A percentile compares a stretch with the other conserved stretches of the same genome.
Conservation (phyloP, 2,113 vertebrate species). For the Odontophorus gujanensis region DNA sequence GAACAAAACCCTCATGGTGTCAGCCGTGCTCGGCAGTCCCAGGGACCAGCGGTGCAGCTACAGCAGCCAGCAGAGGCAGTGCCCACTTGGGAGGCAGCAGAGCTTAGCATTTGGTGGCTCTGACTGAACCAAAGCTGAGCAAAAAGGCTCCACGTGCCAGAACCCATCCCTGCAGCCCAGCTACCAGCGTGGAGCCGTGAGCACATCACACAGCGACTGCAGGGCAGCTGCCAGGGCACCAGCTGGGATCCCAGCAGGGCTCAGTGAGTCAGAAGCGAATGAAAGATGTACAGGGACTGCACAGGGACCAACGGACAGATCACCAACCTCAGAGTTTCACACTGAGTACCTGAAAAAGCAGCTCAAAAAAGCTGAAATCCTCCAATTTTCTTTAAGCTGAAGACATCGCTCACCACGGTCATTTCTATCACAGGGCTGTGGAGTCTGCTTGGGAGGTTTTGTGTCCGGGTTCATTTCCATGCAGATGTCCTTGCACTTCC, state of each 20-base stretch:
- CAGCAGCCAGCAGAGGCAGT: rapidly evolving
- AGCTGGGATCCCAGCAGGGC: neutral
- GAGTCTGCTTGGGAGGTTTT: rapidly evolving
- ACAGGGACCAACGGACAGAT: neutral
- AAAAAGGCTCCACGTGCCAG: neutral
- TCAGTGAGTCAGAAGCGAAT: rapidly evolving
- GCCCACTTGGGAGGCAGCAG: neutral
- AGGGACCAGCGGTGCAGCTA: rapidly evolving
- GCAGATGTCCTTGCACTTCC: neutral
- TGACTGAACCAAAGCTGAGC: neutral
- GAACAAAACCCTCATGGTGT: rapidly evolving
- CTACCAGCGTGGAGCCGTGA: rapidly evolving
- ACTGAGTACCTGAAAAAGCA: neutral
- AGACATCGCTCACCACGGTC: rapidly evolving
- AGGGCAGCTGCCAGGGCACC: neutral
- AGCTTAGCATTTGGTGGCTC: neutral
- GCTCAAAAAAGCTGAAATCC: neutral
- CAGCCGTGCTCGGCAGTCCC: neutral
- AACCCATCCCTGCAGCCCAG: neutral
- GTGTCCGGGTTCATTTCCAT: neutral
- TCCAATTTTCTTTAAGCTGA: neutral
- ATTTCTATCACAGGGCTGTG: neutral
- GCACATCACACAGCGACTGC: neutral
- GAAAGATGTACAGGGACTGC: too few species aligned
- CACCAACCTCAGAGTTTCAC: neutral